phyloP scores from a whole-genome alignment of 1,140 invertebrate genomes.

The Drosophila lowei region DNA sequence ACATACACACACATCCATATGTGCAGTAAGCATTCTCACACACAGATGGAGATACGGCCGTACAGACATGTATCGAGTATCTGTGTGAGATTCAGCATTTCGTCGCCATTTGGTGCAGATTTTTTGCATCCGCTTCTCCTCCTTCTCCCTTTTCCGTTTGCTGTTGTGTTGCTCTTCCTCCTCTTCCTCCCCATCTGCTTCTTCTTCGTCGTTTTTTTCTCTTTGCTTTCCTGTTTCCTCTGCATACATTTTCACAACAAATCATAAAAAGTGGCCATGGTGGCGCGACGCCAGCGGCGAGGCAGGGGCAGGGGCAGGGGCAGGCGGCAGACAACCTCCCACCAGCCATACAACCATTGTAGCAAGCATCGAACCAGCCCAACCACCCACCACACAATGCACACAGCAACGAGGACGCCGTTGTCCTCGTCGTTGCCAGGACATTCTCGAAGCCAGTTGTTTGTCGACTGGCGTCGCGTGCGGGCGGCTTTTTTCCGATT shows the following conservation, averaged over 20 bases:
- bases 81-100: constrained; percentile 42
- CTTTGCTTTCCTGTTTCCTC: constrained; percentile 73
- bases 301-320: constrained; percentile 1
- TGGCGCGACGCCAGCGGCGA: constrained; percentile 39
- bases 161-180: too few species aligned
- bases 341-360: neutral
- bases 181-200: neutral
- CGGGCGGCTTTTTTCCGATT: constrained; percentile 55
- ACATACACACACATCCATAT: neutral
- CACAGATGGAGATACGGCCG: constrained; percentile 7
- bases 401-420: constrained; percentile 42
- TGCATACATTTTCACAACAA: constrained; percentile 77
- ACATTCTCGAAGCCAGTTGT: constrained; percentile 67
- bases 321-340: constrained; percentile 5
- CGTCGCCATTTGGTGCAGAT: constrained; percentile 64
- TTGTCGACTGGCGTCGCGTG: constrained; percentile 75
- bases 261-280: constrained; percentile 73
- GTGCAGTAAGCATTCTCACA: constrained; percentile 30
- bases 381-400: constrained; percentile 30
- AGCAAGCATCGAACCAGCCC: constrained; percentile 35
- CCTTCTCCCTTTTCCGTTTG: constrained; percentile 21
- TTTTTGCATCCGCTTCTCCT: constrained; percentile 42
- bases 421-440: constrained; percentile 56
- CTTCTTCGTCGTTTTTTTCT: constrained; percentile 36
- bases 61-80: constrained; percentile 3